Base-by-base conservation (phyloP, 1,140 invertebrate genomes). In the Neuroterus valhalla region DNA sequence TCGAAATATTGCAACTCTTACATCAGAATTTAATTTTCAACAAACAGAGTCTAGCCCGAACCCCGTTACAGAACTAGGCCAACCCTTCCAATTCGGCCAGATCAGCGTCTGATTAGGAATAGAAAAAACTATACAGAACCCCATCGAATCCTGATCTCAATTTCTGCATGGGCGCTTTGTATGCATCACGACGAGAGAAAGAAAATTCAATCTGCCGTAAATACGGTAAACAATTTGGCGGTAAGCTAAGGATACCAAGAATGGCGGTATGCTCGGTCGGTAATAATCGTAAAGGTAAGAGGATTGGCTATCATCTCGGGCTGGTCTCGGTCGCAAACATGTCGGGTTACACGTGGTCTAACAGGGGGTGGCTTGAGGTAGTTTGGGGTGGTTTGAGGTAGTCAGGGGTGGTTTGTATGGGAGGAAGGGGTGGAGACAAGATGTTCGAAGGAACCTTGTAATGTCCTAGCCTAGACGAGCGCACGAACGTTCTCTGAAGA, bases 221-320 rank as follows among this genome's bases (percentile, higher is more conserved):
- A 79, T 83, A 83, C 78, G 71, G 73, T 78, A 80, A 83, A 81
- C 79, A 83, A 83, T 83, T 83, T 83, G 78, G 76, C 74, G 74
- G 77, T 71, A 72, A 80, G 72, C 71, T 67, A 72, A 52, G 66
- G 71, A 4, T 23, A 23, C 55, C 21, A 23, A 38, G 26, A 71
- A 78, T 74, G 73, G 71, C 71, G 44, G 62, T 38, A 68, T 69
- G 62, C 75, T 79, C 77, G 78, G 79, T 74, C 68, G 68, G 76
- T 83, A 81, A 83, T 83, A 83, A 83, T 78, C 79, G 76, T 83
- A 83, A 83, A 83, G 76, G 79, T 81, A 81, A 81, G 76, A 74
- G 81, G 76, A 82, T 82, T 82, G 81, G 79, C 79, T 75, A 81
- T 81, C 79, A 78, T 81, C 78, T 78, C 26, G 68, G 70, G 78